phyloP scores from a whole-genome alignment of 2,888 invertebrate genomes.

The Aphelenchoides bicaudatus region DNA sequence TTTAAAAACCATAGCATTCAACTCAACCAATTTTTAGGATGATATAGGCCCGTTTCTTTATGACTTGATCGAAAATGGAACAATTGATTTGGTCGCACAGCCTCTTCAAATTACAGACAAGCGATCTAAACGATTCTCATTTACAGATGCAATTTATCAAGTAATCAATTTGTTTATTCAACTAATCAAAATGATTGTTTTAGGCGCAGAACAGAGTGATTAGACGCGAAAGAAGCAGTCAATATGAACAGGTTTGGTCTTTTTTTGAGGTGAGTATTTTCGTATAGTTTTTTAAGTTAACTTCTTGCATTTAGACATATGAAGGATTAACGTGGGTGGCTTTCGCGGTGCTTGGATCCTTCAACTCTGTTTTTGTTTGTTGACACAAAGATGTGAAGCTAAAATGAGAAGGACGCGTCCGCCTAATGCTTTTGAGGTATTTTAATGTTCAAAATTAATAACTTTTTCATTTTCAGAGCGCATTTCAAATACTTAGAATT shows the following conservation, averaged over 20 bases:
- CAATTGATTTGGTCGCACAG: slow-evolving; percentile 6
- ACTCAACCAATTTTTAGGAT: too few relatives aligned
- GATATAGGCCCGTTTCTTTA: slow-evolving; percentile 1
- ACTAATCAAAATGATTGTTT: background rate
- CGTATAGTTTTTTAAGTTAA: too few relatives aligned
- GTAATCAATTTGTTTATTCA: background rate
- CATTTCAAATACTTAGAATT: background rate
- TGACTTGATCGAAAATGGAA: slow-evolving; percentile 10
- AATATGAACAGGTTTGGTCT: background rate
- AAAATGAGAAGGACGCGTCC: background rate
- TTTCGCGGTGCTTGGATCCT: background rate
- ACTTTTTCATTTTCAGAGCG: background rate
- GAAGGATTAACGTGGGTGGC: background rate
- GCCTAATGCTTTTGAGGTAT: background rate
- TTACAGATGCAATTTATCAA: background rate
- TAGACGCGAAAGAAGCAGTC: background rate
- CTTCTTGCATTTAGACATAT: too few relatives aligned
- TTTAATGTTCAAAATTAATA: background rate
- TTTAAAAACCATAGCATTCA: too few relatives aligned
- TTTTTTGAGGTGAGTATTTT: too few relatives aligned
- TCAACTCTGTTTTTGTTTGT: slow-evolving; percentile 1
- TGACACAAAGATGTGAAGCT: background rate
- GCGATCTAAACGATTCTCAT: background rate
- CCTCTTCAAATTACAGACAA: slow-evolving; percentile 1
- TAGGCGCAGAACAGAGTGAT: slow-evolving; percentile 3